Conservation (phyloP, 2,113 vertebrate species). For the Oryzias celebensis region DNA sequence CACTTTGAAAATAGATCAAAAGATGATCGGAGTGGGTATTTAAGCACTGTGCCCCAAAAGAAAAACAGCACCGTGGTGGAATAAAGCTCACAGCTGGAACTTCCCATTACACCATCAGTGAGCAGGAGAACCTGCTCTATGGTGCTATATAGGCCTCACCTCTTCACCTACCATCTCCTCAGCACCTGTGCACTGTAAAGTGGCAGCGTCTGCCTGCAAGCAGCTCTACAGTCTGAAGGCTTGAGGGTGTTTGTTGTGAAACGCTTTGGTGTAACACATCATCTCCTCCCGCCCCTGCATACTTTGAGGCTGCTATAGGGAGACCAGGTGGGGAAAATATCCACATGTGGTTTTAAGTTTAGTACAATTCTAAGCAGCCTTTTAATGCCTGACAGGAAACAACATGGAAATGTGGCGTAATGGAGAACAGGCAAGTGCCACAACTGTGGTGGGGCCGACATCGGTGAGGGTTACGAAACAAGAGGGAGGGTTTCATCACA, state of each 20-base stretch:
- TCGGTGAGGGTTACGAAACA: slow-evolving; percentile 24
- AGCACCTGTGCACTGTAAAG: slow-evolving; percentile 80
- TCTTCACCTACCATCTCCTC: slow-evolving; percentile 33
- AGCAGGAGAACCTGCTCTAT: slow-evolving; percentile 51
- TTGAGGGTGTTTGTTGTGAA: slow-evolving; percentile 68
- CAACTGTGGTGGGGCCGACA: slow-evolving; percentile 45
- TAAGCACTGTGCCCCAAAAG: slow-evolving; percentile 68
- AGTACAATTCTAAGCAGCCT: slow-evolving; percentile 74
- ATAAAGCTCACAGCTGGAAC: slow-evolving; percentile 79
- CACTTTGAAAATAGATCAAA: no score
- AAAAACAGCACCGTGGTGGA: slow-evolving; percentile 75
- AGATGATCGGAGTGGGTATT: no score
- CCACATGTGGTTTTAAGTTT: slow-evolving; percentile 69
- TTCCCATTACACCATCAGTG: slow-evolving; percentile 77
- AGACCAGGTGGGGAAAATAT: slow-evolving; percentile 56
- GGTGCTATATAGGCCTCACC: slow-evolving; percentile 52
- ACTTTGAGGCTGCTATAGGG: slow-evolving; percentile 39
- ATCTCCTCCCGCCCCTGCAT: slow-evolving; percentile 34
- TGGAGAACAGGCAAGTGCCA: slow-evolving; percentile 54
- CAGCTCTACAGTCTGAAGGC: slow-evolving; percentile 51
- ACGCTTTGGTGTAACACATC: slow-evolving; percentile 71
- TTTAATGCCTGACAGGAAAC: slow-evolving; percentile 73
- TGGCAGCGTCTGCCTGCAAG: slow-evolving; percentile 42
- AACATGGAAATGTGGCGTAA: slow-evolving; percentile 62
- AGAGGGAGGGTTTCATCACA: slow-evolving; percentile 48